Evolutionary conservation across 2,888 invertebrate genomes (phyloP).

Genomic region (Cryptocephalus primarius): DNA sequence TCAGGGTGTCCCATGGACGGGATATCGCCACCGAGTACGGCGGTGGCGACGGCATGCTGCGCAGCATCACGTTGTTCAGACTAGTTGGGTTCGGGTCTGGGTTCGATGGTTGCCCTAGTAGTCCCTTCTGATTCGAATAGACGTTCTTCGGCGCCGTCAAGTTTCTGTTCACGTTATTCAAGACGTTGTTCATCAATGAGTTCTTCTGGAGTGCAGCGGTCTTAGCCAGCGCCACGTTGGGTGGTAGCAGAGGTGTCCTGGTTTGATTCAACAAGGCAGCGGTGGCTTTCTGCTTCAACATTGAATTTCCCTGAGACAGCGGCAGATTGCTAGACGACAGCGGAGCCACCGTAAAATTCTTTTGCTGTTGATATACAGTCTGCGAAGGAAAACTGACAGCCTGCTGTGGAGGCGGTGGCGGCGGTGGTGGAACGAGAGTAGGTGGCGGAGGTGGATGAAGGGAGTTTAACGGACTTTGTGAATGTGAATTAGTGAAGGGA

Average conservation of each 20-base stretch:
- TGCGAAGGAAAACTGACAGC: too few species aligned
- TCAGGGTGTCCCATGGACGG: conserved; percentile 21
- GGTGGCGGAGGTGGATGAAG: too few species aligned
- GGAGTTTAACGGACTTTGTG: too few species aligned
- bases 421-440: too few species aligned
- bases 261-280: conserved; percentile 4
- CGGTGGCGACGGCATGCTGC: conserved; percentile 23
- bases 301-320: too few species aligned
- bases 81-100: conserved; percentile 1
- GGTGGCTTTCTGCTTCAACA: too few species aligned
- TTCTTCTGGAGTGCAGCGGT: conserved; percentile 1
- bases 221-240: conserved; percentile 1
- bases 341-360: too few species aligned
- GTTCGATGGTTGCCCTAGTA: neutral
- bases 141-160: neutral
- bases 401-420: too few species aligned
- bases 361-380: too few species aligned
- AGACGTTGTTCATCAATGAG: neutral
- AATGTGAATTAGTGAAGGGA: too few species aligned
- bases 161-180: neutral
- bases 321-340: too few species aligned
- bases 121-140: neutral
- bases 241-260: conserved; percentile 2
- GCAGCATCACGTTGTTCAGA: conserved; percentile 8
- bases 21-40: conserved; percentile 24